Conservation (phyloP, 2,888 invertebrate genomes). For the Drosophila kokeensis region DNA sequence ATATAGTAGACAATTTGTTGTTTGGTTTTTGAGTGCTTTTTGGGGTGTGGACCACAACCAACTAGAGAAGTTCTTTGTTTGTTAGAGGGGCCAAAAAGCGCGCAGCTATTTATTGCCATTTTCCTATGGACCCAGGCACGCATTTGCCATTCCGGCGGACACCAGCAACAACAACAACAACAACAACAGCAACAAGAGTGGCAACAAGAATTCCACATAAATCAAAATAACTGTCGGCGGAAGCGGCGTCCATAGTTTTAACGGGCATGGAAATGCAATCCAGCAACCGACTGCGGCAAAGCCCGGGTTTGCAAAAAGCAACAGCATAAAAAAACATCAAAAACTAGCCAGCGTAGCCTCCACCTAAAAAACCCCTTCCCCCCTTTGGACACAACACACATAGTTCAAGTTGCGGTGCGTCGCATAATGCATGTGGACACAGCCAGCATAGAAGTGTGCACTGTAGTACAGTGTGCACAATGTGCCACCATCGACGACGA, state of each 20-base stretch:
- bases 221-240: constrained; percentile 82
- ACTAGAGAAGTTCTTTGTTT: constrained; percentile 64
- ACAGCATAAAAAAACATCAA: constrained; percentile 23
- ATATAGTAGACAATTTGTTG: constrained; percentile 63
- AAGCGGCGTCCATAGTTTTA: constrained; percentile 79
- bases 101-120: constrained; percentile 72
- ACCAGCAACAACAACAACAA: constrained; percentile 7
- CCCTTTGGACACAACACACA: constrained; percentile 15
- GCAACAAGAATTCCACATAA: constrained; percentile 69
- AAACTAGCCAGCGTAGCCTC: constrained; percentile 60
- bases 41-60: constrained; percentile 41
- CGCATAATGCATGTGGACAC: constrained; percentile 53
- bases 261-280: constrained; percentile 40
- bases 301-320: constrained; percentile 5
- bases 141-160: constrained; percentile 43
- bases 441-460: not conserved
- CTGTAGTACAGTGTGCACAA: constrained; percentile 8
- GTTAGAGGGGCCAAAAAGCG: constrained; percentile 37
- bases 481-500: constrained; percentile 40
- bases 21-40: constrained; percentile 74
- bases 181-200: not conserved
- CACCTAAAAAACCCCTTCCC: not conserved
- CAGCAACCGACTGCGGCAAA: constrained; percentile 5
- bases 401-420: constrained; percentile 55
- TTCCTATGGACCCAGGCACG: constrained; percentile 62